Evolutionary conservation across 53 echinoderm and acorn worm species (phyloP), one percentile per base, ranked within the genome.

Genomic region (Astropecten irregularis): DNA sequence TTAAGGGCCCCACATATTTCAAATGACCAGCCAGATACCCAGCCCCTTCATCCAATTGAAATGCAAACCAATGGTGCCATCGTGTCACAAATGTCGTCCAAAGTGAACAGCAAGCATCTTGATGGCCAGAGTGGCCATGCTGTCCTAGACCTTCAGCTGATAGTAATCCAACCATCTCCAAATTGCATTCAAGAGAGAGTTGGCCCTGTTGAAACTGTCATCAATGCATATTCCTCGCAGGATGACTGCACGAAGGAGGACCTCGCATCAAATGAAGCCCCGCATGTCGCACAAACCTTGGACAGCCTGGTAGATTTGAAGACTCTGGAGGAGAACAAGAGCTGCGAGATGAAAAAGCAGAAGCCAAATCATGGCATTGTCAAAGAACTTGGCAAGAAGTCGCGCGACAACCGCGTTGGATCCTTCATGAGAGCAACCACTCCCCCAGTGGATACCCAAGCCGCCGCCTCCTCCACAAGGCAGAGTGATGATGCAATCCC

Each of bases 391-490:
- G 79, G 46, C 21, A 79, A 62, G 15, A 62, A 62, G 23, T 79
- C 61, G 10, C 44, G 33, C 10, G 79, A 79, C 79, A 62, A 79
- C 25, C 79, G 79, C 19, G 79, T 79, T 20, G 79, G 79, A 18
- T 79, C 79, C 18, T 79, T 79, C 62, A 79, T 79, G 79, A 79
- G 61, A 47, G 79, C 79, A 11, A 79, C 60, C 40, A 46, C 46
- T 44, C 79, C 48, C 11, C 79, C 79, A n/a, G 61, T 79, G 4
- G 42, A 42, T 11, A 42, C 6, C 42, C 6, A 6, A 6, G 46
- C 31, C 19, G n/a, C 42, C 10, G 79, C 9, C 32, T 13, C 21
- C 25, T 22, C 42, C 37, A 16, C 56, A 16, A 58, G 25, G 29
- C 56, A 56, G 15, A 18, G 23, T 14, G 39, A 39, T 19, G 76